Percentiles rank a stretch among this genome's conserved stretches.
Conservation (phyloP, 92 coral and sea anemone species). For the Heliopora coerulea region DNA sequence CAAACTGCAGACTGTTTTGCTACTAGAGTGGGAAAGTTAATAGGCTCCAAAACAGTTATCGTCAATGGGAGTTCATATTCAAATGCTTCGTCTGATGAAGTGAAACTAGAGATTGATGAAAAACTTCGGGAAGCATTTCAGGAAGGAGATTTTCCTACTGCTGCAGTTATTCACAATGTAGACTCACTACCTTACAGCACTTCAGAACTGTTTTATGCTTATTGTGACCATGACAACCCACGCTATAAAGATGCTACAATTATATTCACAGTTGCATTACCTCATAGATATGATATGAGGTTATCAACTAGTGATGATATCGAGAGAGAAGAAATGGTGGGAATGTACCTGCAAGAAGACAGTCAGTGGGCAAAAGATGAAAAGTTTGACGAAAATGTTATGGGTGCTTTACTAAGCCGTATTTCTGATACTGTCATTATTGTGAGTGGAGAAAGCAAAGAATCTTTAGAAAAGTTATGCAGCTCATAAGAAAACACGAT, state of each 20-base stretch:
- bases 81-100: constrained; percentile 43
- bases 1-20: constrained; percentile 69
- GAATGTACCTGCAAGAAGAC: too few species aligned
- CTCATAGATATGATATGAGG: constrained; percentile 48
- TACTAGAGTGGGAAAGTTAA: constrained; percentile 47
- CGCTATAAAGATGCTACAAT: constrained; percentile 66
- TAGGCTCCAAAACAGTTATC: constrained; percentile 47
- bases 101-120: constrained; percentile 60
- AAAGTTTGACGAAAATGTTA: too few species aligned
- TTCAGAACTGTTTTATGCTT: constrained; percentile 68
- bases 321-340: constrained; percentile 71
- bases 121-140: constrained; percentile 44
- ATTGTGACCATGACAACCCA: constrained; percentile 88
- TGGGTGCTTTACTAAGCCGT: too few species aligned
- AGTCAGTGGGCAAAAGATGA: too few species aligned
- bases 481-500: too few species aligned
- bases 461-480: too few species aligned
- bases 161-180: constrained; percentile 63
- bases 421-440: too few species aligned
- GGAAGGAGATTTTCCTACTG: constrained; percentile 52
- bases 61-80: constrained; percentile 44
- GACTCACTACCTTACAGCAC: constrained; percentile 77
- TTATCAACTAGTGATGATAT: constrained; percentile 28
- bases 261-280: constrained; percentile 80
- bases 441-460: too few species aligned